Evolutionary conservation across 2,888 invertebrate genomes (phyloP).

Genomic region (Oxystoma pomonae): DNA sequence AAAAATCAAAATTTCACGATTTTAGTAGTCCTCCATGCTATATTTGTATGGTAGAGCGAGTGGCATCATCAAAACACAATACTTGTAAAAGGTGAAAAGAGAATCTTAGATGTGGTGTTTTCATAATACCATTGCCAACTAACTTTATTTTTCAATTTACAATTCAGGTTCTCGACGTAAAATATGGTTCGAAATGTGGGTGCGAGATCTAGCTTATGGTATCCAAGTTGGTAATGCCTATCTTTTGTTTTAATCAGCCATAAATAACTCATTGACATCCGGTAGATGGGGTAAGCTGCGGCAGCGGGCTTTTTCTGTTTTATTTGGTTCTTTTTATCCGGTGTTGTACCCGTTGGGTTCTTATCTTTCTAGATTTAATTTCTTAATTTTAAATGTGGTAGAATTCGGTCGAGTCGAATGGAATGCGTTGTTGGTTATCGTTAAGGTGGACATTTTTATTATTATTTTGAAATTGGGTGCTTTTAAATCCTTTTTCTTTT

Average conservation of each 20-base stretch:
- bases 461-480: neutral
- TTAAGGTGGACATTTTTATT: neutral
- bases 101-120: too few species aligned
- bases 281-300: constrained; percentile 3
- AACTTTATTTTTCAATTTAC: too few species aligned
- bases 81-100: too few species aligned
- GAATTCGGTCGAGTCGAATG: neutral
- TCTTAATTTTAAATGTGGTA: neutral
- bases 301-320: neutral
- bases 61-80: too few species aligned
- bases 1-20: too few species aligned
- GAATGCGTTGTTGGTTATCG: neutral
- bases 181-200: neutral
- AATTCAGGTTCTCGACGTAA: too few species aligned
- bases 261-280: constrained; percentile 6
- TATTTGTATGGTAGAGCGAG: too few species aligned
- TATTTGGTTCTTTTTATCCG: neutral
- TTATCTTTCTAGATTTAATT: neutral
- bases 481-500: neutral
- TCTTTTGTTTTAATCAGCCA: neutral
- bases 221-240: neutral
- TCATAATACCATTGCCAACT: too few species aligned
- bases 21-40: too few species aligned
- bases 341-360: neutral
- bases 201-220: neutral